phyloP scores from a whole-genome alignment of 2,797 vertebrate species.

The Anabas testudineus region DNA sequence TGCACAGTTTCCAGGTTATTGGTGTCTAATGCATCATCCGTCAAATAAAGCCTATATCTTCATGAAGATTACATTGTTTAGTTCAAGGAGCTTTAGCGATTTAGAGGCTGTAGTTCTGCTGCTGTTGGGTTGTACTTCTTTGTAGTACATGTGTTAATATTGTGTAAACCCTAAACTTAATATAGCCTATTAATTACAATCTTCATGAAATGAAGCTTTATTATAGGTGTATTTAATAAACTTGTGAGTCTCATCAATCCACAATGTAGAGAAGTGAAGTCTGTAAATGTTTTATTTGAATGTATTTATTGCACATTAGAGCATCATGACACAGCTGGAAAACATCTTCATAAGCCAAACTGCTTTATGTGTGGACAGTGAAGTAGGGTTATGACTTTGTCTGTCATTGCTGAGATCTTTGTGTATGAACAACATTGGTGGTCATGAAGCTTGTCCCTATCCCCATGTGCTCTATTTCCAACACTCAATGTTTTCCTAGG shows the following conservation, averaged over 20 bases:
- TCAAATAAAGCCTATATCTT: background rate
- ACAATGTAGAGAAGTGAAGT: background rate
- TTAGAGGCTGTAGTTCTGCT: background rate
- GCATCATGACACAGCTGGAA: background rate
- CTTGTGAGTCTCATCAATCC: background rate
- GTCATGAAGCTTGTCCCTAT: conserved; percentile 41
- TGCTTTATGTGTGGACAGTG: background rate
- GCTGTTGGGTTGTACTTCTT: background rate
- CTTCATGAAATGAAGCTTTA: background rate
- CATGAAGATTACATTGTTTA: background rate
- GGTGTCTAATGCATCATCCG: background rate
- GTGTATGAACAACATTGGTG: conserved; percentile 33
- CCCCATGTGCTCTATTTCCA: conserved; percentile 52
- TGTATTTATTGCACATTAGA: conserved; percentile 8
- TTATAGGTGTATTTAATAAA: background rate
- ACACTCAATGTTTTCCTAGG: conserved; percentile 44
- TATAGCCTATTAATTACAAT: background rate
- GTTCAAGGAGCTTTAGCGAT: conserved; percentile 6
- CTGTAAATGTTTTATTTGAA: conserved; percentile 3
- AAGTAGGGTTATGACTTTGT: background rate
- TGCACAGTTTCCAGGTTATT: background rate
- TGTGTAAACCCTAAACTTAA: background rate
- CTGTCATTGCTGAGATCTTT: background rate
- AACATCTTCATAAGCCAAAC: background rate
- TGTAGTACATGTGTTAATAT: background rate